Evolutionary conservation across 2,797 vertebrate species (phyloP).

Genomic region (Cyprinodon diabolis): DNA sequence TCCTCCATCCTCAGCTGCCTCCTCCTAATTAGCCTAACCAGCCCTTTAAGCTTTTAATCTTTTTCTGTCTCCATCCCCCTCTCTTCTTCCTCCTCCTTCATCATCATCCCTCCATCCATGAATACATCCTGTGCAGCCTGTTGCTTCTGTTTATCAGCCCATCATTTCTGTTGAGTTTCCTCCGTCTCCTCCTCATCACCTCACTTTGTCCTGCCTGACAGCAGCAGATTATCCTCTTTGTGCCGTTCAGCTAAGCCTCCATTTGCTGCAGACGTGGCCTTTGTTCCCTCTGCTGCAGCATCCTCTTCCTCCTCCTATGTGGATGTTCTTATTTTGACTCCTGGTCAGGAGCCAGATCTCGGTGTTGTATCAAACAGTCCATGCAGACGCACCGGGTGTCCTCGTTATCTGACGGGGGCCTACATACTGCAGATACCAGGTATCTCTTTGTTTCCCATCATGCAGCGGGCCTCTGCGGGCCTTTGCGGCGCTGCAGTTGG

Average conservation of each 20-base stretch:
- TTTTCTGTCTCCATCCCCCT: slow-evolving; percentile 28
- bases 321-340: slow-evolving; percentile 1
- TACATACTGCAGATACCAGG: slow-evolving; percentile 20
- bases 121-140: slow-evolving; percentile 45
- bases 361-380: no score
- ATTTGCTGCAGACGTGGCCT: slow-evolving; percentile 10
- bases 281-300: neutral
- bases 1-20: slow-evolving; percentile 47
- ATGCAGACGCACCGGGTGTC: neutral
- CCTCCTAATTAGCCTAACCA: slow-evolving; percentile 68
- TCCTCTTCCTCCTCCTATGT: neutral
- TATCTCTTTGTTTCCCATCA: slow-evolving; percentile 38
- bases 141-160: slow-evolving; percentile 38
- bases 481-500: neutral
- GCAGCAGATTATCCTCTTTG: slow-evolving; percentile 55
- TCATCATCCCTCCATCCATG: slow-evolving; percentile 41
- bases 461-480: slow-evolving; percentile 9
- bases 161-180: neutral
- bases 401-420: slow-evolving; percentile 11
- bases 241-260: slow-evolving; percentile 24
- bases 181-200: neutral
- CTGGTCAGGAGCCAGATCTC: neutral
- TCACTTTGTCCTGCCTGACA: slow-evolving; percentile 1
- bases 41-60: slow-evolving; percentile 70
- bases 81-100: slow-evolving; percentile 6